Evolutionary conservation across 2,113 vertebrate genomes (phyloP).

Genomic region (Lucifuga dentata): DNA sequence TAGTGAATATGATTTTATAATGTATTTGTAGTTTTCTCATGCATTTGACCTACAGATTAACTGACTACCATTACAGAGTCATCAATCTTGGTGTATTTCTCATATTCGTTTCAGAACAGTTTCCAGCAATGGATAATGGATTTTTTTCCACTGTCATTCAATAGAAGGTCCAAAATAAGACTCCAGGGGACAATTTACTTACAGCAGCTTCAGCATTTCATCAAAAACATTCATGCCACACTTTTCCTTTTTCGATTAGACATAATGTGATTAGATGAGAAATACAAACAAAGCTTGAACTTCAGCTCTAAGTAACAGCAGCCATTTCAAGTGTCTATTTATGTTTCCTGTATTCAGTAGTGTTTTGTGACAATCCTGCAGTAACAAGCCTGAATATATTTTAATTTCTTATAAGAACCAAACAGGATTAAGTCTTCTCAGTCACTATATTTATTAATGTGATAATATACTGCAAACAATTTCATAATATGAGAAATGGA

Average conservation of each 20-base stretch:
- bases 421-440: not conserved
- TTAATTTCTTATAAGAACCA: not conserved
- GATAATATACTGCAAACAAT: not conserved
- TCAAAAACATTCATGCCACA: not conserved
- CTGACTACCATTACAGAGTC: not conserved
- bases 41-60: too few species aligned
- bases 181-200: too few species aligned
- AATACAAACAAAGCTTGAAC: too few species aligned
- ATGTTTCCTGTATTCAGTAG: not conserved
- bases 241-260: not conserved
- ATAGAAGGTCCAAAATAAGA: too few species aligned
- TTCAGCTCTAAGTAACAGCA: too few species aligned
- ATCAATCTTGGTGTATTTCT: not conserved
- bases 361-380: not conserved
- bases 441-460: not conserved
- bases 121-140: not conserved
- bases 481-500: conserved; percentile 9
- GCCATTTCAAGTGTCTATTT: too few species aligned
- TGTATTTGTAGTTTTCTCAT: too few species aligned
- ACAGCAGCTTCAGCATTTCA: too few species aligned
- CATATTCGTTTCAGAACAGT: not conserved
- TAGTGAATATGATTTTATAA: not conserved
- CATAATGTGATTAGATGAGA: too few species aligned
- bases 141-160: too few species aligned
- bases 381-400: not conserved